These are phyloP conservation scores for Tragopan temminckii DNA, from an alignment of 2,797 vertebrate genomes.

Conservation along the genomic window DNA sequence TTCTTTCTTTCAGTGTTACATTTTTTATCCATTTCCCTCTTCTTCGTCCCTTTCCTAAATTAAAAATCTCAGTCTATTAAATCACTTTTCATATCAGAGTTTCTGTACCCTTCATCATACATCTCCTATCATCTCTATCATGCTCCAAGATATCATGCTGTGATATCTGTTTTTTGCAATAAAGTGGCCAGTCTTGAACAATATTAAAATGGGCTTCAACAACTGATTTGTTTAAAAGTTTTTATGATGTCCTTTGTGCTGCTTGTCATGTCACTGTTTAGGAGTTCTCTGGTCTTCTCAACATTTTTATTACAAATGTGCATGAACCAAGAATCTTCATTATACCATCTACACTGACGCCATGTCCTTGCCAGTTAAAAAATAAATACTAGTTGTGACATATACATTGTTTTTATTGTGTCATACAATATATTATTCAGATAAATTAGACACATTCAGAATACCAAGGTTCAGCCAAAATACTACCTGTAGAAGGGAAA, in stretches of 20 bases:
- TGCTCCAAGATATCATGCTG: neutral
- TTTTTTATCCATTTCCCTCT: neutral
- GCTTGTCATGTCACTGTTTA: neutral
- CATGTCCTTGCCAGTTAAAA: neutral
- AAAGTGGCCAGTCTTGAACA: neutral
- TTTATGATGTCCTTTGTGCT: neutral
- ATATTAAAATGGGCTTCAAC: neutral
- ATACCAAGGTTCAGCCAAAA: conserved; percentile 4
- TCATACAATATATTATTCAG: neutral
- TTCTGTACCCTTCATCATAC: neutral
- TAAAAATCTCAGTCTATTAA: neutral
- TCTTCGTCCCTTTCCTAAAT: neutral
- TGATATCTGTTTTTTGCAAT: neutral
- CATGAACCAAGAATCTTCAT: neutral
- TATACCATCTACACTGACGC: neutral
- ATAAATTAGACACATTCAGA: neutral
- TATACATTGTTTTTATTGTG: conserved; percentile 12
- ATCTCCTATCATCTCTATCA: neutral
- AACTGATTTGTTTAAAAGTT: neutral
- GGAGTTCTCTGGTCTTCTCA: neutral
- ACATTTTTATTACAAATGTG: neutral
- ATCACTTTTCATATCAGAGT: neutral
- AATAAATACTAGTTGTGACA: neutral
- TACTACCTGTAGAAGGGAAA: neutral
- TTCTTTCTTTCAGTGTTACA: neutral